These are phyloP conservation scores for Paratrypauchen microcephalus DNA, from an alignment of 2,797 vertebrate species.

Conservation along the genomic window DNA sequence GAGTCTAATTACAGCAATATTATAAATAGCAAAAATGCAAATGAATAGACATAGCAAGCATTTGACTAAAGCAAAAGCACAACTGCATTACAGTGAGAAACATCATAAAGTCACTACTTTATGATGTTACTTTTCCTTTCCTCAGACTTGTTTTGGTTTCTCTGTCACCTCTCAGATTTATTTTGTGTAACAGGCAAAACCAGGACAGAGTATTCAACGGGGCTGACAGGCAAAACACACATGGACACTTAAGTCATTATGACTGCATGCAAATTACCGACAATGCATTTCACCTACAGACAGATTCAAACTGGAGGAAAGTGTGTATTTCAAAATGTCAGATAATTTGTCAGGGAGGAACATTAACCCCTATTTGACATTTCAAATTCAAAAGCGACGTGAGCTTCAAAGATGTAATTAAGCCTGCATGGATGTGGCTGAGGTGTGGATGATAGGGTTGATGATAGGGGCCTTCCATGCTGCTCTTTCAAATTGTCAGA, in stretches of 20 bases:
- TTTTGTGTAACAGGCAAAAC: constrained; percentile 8
- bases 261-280: constrained; percentile 6
- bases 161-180: constrained; percentile 3
- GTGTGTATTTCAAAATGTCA: constrained; percentile 21
- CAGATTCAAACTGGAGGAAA: constrained; percentile 28
- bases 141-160: not conserved
- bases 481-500: constrained; percentile 17
- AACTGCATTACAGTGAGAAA: no score
- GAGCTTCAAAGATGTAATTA: constrained; percentile 27
- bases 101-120: no score
- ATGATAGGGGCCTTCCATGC: constrained; percentile 19
- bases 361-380: constrained; percentile 35
- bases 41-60: no score
- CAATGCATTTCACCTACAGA: constrained; percentile 20
- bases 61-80: no score
- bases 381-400: constrained; percentile 20
- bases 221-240: constrained; percentile 13
- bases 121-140: not conserved
- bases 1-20: no score
- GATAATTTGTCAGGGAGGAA: constrained; percentile 14
- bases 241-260: constrained; percentile 2
- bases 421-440: constrained; percentile 14
- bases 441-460: constrained; percentile 18
- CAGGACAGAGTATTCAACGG: constrained; percentile 5
- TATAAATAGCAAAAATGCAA: no score